Percentiles rank a stretch among this genome's conserved stretches.
Evolutionary conservation across 1,140 invertebrate species (phyloP).

Genomic region (Cydia pomonella): DNA sequence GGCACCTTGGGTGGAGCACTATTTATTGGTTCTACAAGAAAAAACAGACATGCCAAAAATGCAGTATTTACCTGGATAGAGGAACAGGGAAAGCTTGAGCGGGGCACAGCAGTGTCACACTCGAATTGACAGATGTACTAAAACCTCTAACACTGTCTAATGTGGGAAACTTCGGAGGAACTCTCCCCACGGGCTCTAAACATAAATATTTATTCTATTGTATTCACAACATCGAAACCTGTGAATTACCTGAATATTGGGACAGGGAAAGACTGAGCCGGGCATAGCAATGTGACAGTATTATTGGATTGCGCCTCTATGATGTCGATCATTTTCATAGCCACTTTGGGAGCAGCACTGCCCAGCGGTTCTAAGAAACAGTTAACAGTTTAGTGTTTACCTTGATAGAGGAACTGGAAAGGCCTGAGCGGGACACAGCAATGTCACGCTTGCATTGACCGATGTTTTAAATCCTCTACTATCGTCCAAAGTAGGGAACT

Average conservation of each 20-base stretch:
- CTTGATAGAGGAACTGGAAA: slow-evolving; percentile 85
- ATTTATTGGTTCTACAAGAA: slow-evolving; percentile 82
- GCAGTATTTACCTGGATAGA: slow-evolving; percentile 81
- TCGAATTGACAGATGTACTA: slow-evolving; percentile 68
- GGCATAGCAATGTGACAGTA: slow-evolving; percentile 84
- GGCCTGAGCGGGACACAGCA: slow-evolving; percentile 84
- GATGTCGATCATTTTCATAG: slow-evolving; percentile 75
- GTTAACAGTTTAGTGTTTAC: slow-evolving; percentile 73
- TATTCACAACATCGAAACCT: slow-evolving; percentile 34
- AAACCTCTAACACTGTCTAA: slow-evolving; percentile 84
- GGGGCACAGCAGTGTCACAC: slow-evolving; percentile 82
- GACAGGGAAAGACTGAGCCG: slow-evolving; percentile 87
- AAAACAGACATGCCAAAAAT: slow-evolving; percentile 51
- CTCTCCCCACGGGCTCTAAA: slow-evolving; percentile 82
- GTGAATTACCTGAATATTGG: slow-evolving; percentile 84
- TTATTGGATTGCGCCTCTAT: slow-evolving; percentile 62
- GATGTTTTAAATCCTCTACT: slow-evolving; percentile 84
- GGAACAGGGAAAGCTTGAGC: slow-evolving; percentile 86
- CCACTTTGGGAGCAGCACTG: slow-evolving; percentile 86
- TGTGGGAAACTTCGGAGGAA: slow-evolving; percentile 85
- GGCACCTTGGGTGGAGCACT: slow-evolving; percentile 82
- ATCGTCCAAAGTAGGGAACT: slow-evolving; percentile 83
- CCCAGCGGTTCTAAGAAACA: slow-evolving; percentile 85
- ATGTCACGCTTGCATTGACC: slow-evolving; percentile 81
- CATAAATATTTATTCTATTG: slow-evolving; percentile 44